These are phyloP conservation scores for Acleris literana DNA, from an alignment of 2,888 invertebrate genomes.

Conservation along the genomic window DNA sequence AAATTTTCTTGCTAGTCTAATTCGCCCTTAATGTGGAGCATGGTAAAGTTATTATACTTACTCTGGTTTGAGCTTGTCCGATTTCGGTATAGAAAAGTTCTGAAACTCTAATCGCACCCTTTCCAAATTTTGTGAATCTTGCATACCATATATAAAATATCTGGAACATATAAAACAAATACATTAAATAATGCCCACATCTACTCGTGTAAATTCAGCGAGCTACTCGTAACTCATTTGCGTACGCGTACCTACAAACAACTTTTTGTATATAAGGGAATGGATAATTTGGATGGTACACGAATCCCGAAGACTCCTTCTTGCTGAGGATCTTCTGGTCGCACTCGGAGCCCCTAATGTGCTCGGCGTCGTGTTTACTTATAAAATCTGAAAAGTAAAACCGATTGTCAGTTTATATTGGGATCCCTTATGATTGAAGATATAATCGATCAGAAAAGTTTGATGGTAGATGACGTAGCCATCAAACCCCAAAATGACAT, in stretches of 20 bases:
- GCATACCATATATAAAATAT: constrained; percentile 99
- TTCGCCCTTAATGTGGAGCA: too few species aligned
- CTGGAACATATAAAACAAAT: constrained; percentile 57
- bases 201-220: not conserved
- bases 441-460: not conserved
- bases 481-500: not conserved
- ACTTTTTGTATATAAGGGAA: constrained; percentile 97
- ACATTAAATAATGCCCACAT: not conserved
- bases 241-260: constrained; percentile 91
- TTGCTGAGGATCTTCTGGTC: constrained; percentile 98
- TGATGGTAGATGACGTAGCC: not conserved
- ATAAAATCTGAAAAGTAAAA: constrained; percentile 89
- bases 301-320: constrained; percentile 95
- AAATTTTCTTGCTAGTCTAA: too few species aligned
- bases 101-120: constrained; percentile 95
- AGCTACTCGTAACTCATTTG: too few species aligned
- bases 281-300: constrained; percentile 98
- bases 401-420: too few species aligned
- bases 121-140: constrained; percentile 98
- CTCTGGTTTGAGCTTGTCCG: constrained; percentile 89
- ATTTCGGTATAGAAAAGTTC: constrained; percentile 95
- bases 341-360: constrained; percentile 98
- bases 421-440: not conserved
- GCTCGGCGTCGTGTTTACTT: constrained; percentile 96
- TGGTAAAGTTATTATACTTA: constrained; percentile 70